A percentile compares a stretch with the other conserved stretches of the same genome.
Conservation (phyloP, 2,797 vertebrate species). For the Gymnoscopelus microlampas region DNA sequence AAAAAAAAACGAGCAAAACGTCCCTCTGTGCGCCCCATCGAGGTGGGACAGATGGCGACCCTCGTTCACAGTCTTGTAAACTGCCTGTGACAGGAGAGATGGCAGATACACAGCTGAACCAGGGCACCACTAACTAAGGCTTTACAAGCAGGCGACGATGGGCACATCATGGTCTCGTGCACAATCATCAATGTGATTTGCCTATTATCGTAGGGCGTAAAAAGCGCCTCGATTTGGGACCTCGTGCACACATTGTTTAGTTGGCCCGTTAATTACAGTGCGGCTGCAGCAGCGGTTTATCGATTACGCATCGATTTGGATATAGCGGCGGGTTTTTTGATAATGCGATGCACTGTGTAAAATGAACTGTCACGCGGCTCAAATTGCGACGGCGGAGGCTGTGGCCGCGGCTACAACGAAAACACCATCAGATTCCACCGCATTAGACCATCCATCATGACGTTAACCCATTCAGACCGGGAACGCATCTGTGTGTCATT, state of each 20-base stretch:
- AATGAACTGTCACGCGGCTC: not conserved
- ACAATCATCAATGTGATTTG: slow-evolving; percentile 42
- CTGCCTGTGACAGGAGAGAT: slow-evolving; percentile 71
- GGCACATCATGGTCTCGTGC: slow-evolving; percentile 49
- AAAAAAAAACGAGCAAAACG: slow-evolving; percentile 77
- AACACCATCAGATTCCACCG: slow-evolving; percentile 45
- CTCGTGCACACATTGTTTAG: slow-evolving; percentile 17
- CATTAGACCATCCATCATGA: slow-evolving; percentile 65
- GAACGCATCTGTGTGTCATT: no score
- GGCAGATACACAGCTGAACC: slow-evolving; percentile 60
- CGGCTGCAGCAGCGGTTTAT: slow-evolving; percentile 14
- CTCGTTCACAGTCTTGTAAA: slow-evolving; percentile 76
- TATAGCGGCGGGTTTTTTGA: not conserved
- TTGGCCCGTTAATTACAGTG: slow-evolving; percentile 42
- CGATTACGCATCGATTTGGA: slow-evolving; percentile 11
- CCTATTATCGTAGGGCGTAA: slow-evolving; percentile 25
- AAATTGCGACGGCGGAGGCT: slow-evolving; percentile 32
- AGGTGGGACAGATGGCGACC: slow-evolving; percentile 82
- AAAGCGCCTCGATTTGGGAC: slow-evolving; percentile 25
- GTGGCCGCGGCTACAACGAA: slow-evolving; percentile 37
- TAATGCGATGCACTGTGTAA: not conserved
- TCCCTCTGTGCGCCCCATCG: slow-evolving; percentile 74
- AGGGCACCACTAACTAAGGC: slow-evolving; percentile 57
- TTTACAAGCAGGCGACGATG: slow-evolving; percentile 54
- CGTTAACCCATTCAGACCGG: slow-evolving; percentile 19